Evolutionary conservation across 2,888 invertebrate species (phyloP), one percentile per base, ranked within the genome.

Genomic region (Branchellion lobata): DNA sequence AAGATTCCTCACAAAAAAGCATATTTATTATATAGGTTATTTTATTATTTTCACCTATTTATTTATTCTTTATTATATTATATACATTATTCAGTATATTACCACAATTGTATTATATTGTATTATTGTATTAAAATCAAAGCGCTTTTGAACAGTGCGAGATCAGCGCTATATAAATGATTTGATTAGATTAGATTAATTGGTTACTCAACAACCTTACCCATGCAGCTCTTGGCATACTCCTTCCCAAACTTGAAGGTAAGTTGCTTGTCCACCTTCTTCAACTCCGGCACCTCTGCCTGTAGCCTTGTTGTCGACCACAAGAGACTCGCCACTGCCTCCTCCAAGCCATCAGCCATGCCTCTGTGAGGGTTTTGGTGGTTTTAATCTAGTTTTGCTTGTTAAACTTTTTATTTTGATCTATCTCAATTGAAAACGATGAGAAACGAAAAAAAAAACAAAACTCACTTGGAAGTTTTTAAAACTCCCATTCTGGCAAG

Each of bases 261-360:
- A 78, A 99, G 89, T 82, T 96, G 91, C 84, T 98, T 96, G 2
- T 33, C 47, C n/a, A 99, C 93, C 0, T 94, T 89, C 88, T 91
- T 90, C 82, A 92, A 85, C 85, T 91, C 94, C 87, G 92, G 91
- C 51, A 89, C 86, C 84, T 91, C 90, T 24, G 89, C 86, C 79
- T 89, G 88, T 85, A 99, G 90, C 73, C 98, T 91, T 0, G 98
- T 97, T 18, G 97, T 93, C 0, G 94, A 95, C 99, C 99, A 99
- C 81, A 99, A 91, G n/a, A 97, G 89, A 84, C 93, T 96, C 0
- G 96, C 94, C 81, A 99, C 94, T 0, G 98, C 93, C 88, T 99
- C 98, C 1, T 95, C 92, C 21, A 99, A 91, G 0, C 98, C 97
- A 83, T 95, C 95, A 85, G 99, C 98, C 18, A 98, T 84, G 77